These are phyloP conservation scores for Cremastinae sp. DNA, from an alignment of 2,888 invertebrate species.

Conservation along the genomic window DNA sequence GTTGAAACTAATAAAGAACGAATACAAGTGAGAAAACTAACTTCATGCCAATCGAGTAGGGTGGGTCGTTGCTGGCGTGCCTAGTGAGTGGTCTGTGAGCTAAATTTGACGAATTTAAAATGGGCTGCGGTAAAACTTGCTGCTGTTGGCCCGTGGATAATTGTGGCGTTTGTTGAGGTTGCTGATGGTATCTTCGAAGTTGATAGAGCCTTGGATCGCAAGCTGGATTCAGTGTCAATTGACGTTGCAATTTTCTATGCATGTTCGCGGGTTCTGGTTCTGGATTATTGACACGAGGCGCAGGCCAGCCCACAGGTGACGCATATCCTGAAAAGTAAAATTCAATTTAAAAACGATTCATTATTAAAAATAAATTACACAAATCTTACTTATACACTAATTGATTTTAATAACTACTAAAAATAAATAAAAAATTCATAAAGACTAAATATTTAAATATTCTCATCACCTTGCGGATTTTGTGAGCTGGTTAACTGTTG, in stretches of 20 bases:
- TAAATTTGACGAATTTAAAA: conserved; percentile 66
- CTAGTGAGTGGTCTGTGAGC: conserved; percentile 74
- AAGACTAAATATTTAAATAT: conserved; percentile 22
- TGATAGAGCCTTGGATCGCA: conserved; percentile 87
- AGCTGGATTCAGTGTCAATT: conserved; percentile 90
- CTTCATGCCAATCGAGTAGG: conserved; percentile 72
- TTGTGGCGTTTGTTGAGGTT: conserved; percentile 69
- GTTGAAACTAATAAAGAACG: background rate
- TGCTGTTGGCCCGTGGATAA: conserved; percentile 60
- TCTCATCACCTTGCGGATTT: conserved; percentile 69
- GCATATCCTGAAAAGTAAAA: conserved; percentile 69
- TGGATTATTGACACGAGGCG: conserved; percentile 70
- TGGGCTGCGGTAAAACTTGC: conserved; percentile 66
- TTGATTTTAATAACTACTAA: too few relatives aligned
- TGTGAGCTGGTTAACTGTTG: conserved; percentile 69
- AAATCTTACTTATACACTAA: too few relatives aligned
- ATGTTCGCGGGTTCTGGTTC: conserved; percentile 82
- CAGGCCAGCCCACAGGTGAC: conserved; percentile 73
- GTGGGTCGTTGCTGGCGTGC: conserved; percentile 74
- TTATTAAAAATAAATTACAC: conserved; percentile 1
- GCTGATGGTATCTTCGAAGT: conserved; percentile 76
- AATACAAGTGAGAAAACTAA: conserved; percentile 51
- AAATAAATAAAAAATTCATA: background rate
- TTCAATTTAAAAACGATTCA: too few relatives aligned
- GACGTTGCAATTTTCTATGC: conserved; percentile 90